Evolutionary conservation across 92 coral and sea anemone species (phyloP), one percentile per base, ranked within the genome.

Genomic region (Epizoanthus fatuus): DNA sequence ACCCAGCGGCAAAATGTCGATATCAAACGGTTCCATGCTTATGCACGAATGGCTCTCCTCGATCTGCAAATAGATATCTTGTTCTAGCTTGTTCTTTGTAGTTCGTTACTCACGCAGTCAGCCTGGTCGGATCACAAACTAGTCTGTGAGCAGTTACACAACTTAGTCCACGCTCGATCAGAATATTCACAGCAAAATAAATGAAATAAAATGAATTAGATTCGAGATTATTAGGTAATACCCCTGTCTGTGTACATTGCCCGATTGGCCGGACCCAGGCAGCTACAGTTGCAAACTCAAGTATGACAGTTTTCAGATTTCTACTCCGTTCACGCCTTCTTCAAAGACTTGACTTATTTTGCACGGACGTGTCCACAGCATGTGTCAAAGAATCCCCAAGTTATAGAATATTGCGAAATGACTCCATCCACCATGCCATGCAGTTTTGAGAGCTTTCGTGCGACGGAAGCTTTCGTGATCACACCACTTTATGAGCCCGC

Each of bases 21-120:
- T 32, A 42, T 95, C 98, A 54, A 90, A 95, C 2, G 90, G 83
- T 63, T 92, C 96, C 98, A 95, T 95, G 25, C 16, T 79, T 0
- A 1, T 8, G 19, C 6, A 15, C 44, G 62, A 35, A 15, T 17
- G 5, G 15, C 45, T 19, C 11, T 52, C 5, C 63, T 73, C 29
- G 25, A 22, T 35, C 10, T 17, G 10, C 22, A 15, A 7, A 25
- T 59, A 3, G 22, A 62, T 4, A 15, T 63, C 40, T 29, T 29
- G 69, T 7, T 25, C 39, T 63, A 29, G 2, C 35, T 58, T 9
- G 25, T 19, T 19, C n/a, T 7, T 13, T 37, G 69, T 63, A 22
- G 38, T 32, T 66, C 72, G 15, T 7, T 22, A 11, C 6, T 20
- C 38, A 63, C 12, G 38, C 32, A 3, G 72, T 66, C 72, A 35